A percentile compares a stretch with the other conserved stretches of the same genome.
phyloP scores from a whole-genome alignment of 2,888 invertebrate species.

The Pegoplata infirma region DNA sequence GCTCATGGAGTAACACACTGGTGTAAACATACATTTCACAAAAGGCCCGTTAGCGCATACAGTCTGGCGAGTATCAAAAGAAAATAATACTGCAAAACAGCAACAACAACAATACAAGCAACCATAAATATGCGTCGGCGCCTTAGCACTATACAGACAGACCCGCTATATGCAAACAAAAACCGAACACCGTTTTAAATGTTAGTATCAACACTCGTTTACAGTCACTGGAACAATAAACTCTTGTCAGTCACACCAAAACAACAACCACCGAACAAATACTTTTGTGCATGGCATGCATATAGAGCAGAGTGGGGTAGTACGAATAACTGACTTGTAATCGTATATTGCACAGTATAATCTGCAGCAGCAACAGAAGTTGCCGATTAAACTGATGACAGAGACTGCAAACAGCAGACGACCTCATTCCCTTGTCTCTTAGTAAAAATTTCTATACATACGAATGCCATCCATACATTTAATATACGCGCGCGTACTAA shows the following conservation, averaged over 20 bases:
- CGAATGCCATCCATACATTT: not conserved
- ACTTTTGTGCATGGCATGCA: conserved; percentile 10
- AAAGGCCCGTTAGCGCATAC: conserved; percentile 48
- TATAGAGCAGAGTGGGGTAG: not conserved
- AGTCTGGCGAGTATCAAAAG: conserved; percentile 35
- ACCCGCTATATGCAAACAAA: conserved; percentile 22
- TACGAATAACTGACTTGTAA: not conserved
- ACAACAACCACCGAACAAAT: conserved; percentile 28
- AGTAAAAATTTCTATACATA: conserved; percentile 31
- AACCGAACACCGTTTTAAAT: conserved; percentile 38
- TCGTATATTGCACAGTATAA: not conserved
- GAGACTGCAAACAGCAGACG: conserved; percentile 54
- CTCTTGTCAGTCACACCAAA: conserved; percentile 58
- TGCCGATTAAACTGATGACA: conserved; percentile 26
- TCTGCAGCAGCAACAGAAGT: not conserved
- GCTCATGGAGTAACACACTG: conserved; percentile 42
- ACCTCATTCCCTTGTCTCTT: conserved; percentile 49
- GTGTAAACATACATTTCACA: conserved; percentile 26
- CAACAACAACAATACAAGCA: not conserved
- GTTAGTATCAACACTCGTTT: conserved; percentile 54
- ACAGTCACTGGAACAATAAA: conserved; percentile 63
- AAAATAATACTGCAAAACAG: conserved; percentile 12
- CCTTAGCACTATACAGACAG: conserved; percentile 42
- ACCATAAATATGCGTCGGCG: conserved; percentile 56
- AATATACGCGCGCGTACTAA: conserved; percentile 57